These are phyloP conservation scores for Erythrolamprus reginae DNA, from an alignment of 2,113 vertebrate species.

Conservation along the genomic window DNA sequence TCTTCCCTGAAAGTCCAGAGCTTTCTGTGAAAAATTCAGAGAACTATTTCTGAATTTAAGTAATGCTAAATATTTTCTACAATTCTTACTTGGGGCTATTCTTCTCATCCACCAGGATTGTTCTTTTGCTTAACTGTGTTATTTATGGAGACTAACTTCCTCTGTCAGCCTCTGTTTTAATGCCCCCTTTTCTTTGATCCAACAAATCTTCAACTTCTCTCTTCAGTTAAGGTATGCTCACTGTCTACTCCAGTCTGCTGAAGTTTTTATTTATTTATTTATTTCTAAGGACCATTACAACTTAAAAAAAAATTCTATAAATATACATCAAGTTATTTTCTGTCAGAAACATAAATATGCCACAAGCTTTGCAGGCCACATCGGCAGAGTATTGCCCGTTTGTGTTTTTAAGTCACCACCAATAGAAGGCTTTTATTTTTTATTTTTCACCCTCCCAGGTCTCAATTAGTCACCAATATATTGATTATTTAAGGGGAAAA, in stretches of 20 bases:
- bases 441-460: too few species aligned
- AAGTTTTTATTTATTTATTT: neutral
- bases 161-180: neutral
- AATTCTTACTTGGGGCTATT: neutral
- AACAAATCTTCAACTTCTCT: neutral
- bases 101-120: neutral
- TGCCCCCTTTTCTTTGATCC: neutral
- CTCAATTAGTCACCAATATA: neutral
- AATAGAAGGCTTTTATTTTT: neutral
- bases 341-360: neutral
- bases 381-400: neutral
- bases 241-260: neutral
- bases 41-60: neutral
- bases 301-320: neutral
- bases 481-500: neutral
- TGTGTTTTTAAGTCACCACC: neutral
- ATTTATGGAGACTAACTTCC: neutral
- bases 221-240: neutral
- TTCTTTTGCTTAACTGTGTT: neutral
- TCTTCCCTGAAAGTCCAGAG: neutral
- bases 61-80: neutral
- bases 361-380: neutral
- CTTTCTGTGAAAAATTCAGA: neutral
- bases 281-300: neutral
- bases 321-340: neutral